Conservation (phyloP, 2,888 invertebrate genomes). For the Pandemis heparana region DNA sequence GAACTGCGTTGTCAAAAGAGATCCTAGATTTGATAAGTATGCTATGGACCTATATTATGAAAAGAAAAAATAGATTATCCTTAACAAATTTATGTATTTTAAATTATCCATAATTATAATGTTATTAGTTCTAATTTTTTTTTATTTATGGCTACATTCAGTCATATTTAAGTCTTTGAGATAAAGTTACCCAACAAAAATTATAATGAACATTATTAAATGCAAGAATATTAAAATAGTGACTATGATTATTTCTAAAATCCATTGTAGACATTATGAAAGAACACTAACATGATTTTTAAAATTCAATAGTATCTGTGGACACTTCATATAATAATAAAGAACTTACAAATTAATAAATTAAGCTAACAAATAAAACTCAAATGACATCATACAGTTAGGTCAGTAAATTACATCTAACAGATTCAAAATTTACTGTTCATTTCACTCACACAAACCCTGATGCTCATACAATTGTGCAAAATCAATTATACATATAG, state of each 20-base stretch:
- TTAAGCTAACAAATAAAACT: constrained; percentile 3
- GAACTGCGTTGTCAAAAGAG: constrained; percentile 86
- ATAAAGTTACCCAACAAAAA: constrained; percentile 5
- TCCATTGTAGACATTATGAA: not conserved
- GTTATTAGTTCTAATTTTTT: constrained; percentile 30
- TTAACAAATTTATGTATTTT: constrained; percentile 40
- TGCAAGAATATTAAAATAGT: constrained; percentile 6
- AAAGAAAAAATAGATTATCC: constrained; percentile 70
- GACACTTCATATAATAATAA: constrained; percentile 13
- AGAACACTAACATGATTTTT: constrained; percentile 8
- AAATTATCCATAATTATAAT: constrained; percentile 44
- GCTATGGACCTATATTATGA: constrained; percentile 83
- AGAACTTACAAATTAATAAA: constrained; percentile 19
- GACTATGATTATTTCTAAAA: constrained; percentile 27
- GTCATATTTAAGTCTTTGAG: constrained; percentile 28
- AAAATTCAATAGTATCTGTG: not conserved
- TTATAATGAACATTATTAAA: constrained; percentile 26
- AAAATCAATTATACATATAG: not conserved
- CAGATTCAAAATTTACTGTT: too few species aligned
- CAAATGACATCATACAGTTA: not conserved
- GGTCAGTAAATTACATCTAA: not conserved
- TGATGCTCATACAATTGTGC: not conserved
- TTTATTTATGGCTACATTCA: constrained; percentile 26
- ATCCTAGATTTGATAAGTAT: constrained; percentile 91
- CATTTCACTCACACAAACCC: too few species aligned